Base-by-base conservation (phyloP, 2,113 vertebrate genomes). In the Melierax canorus region DNA sequence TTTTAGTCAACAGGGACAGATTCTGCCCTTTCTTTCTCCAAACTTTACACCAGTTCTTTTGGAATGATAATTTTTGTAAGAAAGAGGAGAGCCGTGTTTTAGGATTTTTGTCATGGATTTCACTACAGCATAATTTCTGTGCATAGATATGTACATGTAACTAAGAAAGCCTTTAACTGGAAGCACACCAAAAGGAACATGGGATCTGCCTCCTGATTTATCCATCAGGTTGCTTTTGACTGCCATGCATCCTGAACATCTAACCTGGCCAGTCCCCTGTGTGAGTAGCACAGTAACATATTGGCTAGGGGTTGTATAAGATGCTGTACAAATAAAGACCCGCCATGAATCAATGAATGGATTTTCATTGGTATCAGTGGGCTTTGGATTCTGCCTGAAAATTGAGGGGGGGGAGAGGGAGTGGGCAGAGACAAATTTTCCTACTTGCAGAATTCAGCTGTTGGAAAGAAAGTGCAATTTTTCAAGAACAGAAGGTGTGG, bases 401-500 rank as follows among this genome's bases (percentile, higher is more conserved):
- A 60, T 4, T 63, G n/a, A 59, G 12, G 6, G 1, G 12, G 12
- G 18, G 27, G 21, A 78, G 43, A 59, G 5, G 17, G 38, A 63
- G 78, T 76, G 53, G 80, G 76, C 9, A 92, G 79, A 88, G 19
- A 66, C 29, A 10, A 92, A 88, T 94, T 79, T 73, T 94, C 22
- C 45, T 55, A 5, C 59, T 90, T 80, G 50, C 50, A 93, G 62
- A 88, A 93, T 91, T 90, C 78, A 90, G 66, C 67, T 90, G 12
- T 67, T 86, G 72, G 23, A 85, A 84, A 88, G 78, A 90, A 84
- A 94, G 46, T 62, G 41, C 11, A 50, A 26, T 81, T 88, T 96
- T 90, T 93, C 62, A 46, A 66, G 92, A 88, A 68, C 88, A 95
- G 79, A 93, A 90, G 41, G 64, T 94, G 60, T 78, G 88, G 68